phyloP scores from a whole-genome alignment of 1,140 invertebrate genomes.

The Nasonia vitripennis region DNA sequence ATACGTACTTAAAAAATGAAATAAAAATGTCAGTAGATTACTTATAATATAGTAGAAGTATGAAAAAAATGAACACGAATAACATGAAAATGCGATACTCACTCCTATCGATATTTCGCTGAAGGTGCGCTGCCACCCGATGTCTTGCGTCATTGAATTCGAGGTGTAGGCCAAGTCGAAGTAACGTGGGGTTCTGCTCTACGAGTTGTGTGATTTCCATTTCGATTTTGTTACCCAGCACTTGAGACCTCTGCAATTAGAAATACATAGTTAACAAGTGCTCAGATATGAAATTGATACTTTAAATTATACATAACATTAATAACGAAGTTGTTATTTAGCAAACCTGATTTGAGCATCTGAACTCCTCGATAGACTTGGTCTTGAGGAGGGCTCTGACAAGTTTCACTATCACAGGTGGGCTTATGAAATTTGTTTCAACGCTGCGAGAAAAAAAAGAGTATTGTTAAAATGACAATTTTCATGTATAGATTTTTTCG shows the following conservation, averaged over 20 bases:
- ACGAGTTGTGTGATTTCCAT: conserved; percentile 97
- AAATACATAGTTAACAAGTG: neutral
- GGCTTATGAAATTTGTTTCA: conserved; percentile 97
- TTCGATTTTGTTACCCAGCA: conserved; percentile 97
- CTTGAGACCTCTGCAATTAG: conserved; percentile 87
- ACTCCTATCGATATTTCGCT: conserved; percentile 98
- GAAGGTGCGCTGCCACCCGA: conserved; percentile 92
- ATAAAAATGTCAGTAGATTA: neutral
- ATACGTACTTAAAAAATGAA: conserved; percentile 5
- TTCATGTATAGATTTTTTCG: neutral
- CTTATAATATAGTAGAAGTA: neutral
- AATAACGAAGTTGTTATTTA: neutral
- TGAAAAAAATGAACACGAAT: neutral
- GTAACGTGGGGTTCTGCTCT: conserved; percentile 93
- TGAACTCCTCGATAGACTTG: conserved; percentile 92
- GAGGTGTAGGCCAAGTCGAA: conserved; percentile 94
- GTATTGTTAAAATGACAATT: conserved; percentile 6
- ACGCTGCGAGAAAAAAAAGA: conserved; percentile 75
- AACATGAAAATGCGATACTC: conserved; percentile 75
- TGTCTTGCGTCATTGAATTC: conserved; percentile 97
- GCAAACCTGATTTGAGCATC: conserved; percentile 94
- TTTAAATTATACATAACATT: neutral
- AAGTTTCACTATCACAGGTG: conserved; percentile 87
- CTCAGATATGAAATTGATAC: neutral
- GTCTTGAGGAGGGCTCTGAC: conserved; percentile 90